These are phyloP conservation scores for Cephalopachus bancanus DNA, from an alignment of 2,797 vertebrate species.

Conservation along the genomic window DNA sequence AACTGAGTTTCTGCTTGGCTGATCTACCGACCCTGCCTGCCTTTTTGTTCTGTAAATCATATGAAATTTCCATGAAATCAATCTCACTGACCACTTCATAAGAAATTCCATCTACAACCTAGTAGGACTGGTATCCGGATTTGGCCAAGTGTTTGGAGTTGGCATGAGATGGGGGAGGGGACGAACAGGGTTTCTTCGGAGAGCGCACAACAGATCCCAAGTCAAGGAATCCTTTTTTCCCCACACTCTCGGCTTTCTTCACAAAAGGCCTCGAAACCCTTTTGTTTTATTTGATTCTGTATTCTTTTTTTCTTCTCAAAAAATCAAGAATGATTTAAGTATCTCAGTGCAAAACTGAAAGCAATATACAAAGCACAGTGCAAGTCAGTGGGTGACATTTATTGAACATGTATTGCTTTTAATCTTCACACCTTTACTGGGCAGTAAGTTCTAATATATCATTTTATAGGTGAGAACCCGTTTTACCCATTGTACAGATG, in stretches of 20 bases:
- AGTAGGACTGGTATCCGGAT: neutral
- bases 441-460: neutral
- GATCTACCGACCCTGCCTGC: neutral
- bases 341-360: constrained; percentile 59
- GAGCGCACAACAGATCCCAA: constrained; percentile 57
- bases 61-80: constrained; percentile 13
- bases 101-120: constrained; percentile 4
- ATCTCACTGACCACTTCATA: neutral
- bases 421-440: constrained; percentile 29
- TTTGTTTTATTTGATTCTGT: neutral
- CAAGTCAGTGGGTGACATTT: constrained; percentile 1
- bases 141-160: neutral
- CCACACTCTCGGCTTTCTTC: constrained; percentile 24
- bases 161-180: neutral
- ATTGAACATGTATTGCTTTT: constrained; percentile 40
- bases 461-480: too few species aligned
- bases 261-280: neutral
- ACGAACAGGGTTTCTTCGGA: constrained; percentile 5
- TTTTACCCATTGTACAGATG: neutral
- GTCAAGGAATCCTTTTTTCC: neutral
- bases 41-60: constrained; percentile 46
- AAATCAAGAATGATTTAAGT: constrained; percentile 32
- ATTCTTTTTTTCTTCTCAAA: neutral
- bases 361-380: constrained; percentile 37
- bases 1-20: neutral